Evolutionary conservation across 2,888 invertebrate genomes (phyloP).

Genomic region (Andrena trimmerana): DNA sequence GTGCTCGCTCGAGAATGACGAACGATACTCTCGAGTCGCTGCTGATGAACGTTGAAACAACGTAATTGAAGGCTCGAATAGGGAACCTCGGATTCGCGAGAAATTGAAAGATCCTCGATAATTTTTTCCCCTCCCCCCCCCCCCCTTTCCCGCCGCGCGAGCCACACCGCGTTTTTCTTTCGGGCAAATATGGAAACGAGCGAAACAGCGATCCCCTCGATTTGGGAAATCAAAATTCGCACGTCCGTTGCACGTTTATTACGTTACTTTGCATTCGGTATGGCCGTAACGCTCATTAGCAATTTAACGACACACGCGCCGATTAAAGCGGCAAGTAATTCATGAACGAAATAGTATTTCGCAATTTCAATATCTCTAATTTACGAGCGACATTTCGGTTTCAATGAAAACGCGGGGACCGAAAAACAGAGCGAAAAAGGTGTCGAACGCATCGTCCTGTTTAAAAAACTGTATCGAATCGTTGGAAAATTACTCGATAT

Average conservation of each 20-base stretch:
- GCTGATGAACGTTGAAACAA: slow-evolving; percentile 42
- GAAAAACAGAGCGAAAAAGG: not conserved
- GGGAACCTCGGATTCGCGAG: not conserved
- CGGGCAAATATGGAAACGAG: not conserved
- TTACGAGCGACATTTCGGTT: slow-evolving; percentile 40
- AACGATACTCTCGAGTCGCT: slow-evolving; percentile 37
- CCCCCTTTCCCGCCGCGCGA: not conserved
- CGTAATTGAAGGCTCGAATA: slow-evolving; percentile 42
- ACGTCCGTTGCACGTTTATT: not conserved
- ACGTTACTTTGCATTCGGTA: not conserved
- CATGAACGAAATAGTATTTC: slow-evolving; percentile 44
- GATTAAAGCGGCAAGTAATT: slow-evolving; percentile 59
- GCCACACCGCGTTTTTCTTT: not conserved
- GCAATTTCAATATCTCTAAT: slow-evolving; percentile 52
- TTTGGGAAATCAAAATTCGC: not conserved
- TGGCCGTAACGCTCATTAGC: slow-evolving; percentile 19
- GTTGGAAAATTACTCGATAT: slow-evolving; percentile 15
- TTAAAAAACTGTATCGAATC: not conserved
- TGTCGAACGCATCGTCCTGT: not conserved
- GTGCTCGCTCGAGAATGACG: slow-evolving; percentile 33
- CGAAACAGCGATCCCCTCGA: not conserved
- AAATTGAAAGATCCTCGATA: not conserved
- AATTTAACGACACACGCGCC: slow-evolving; percentile 35
- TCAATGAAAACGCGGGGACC: slow-evolving; percentile 32
- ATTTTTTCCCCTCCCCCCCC: not conserved